phyloP scores from a whole-genome alignment of 2,888 invertebrate species.

The Agrypnus murinus region DNA sequence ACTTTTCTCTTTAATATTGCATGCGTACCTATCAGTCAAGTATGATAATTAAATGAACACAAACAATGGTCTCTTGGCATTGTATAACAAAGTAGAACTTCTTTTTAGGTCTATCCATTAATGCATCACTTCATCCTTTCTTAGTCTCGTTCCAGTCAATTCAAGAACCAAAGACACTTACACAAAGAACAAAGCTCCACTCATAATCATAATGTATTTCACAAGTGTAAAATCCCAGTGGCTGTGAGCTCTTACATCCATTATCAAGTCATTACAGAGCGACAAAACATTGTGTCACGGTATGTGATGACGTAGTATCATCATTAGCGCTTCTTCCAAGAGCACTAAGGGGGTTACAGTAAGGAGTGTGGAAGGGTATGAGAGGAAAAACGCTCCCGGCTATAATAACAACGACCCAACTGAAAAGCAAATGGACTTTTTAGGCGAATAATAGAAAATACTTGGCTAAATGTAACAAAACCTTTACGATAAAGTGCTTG shows the following conservation, averaged over 20 bases:
- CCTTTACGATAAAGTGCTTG: background rate
- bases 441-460: slow-evolving; percentile 18
- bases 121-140: slow-evolving; percentile 59
- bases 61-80: slow-evolving; percentile 52
- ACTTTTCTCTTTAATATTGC: slow-evolving; percentile 13
- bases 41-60: slow-evolving; percentile 52
- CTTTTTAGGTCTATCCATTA: slow-evolving; percentile 56
- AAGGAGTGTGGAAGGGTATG: slow-evolving; percentile 2
- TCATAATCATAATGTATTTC: slow-evolving; percentile 63
- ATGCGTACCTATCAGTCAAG: slow-evolving; percentile 47
- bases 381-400: slow-evolving; percentile 18
- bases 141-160: slow-evolving; percentile 58
- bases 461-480: background rate
- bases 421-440: slow-evolving; percentile 24
- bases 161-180: slow-evolving; percentile 54
- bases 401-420: slow-evolving; percentile 18
- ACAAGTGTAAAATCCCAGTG: slow-evolving; percentile 61
- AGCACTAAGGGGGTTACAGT: slow-evolving; percentile 40
- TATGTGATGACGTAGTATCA: slow-evolving; percentile 61
- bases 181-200: slow-evolving; percentile 60
- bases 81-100: slow-evolving; percentile 55
- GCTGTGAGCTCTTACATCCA: slow-evolving; percentile 61
- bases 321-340: slow-evolving; percentile 57
- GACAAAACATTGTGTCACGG: slow-evolving; percentile 63
- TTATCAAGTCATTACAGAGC: slow-evolving; percentile 63